Evolutionary conservation across 2,797 vertebrate species (phyloP).

Genomic region (Megaceryle alcyon): DNA sequence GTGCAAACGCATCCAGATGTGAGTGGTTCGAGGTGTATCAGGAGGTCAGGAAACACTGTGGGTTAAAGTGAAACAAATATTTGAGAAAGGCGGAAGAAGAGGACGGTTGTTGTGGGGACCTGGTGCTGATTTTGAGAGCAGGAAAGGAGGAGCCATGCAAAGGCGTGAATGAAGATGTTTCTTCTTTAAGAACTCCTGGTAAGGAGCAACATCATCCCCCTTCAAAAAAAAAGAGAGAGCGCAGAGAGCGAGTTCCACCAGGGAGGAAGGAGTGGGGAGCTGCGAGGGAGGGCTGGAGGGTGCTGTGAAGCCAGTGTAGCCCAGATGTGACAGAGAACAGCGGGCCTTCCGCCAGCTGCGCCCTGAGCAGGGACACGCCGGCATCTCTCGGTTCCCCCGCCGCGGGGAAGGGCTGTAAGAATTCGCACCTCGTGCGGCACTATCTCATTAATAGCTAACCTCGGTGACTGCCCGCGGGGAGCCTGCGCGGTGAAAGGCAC

Average conservation of each 20-base stretch:
- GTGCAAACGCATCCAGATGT: neutral
- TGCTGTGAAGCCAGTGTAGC: neutral
- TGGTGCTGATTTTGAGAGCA: neutral
- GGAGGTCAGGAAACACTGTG: neutral
- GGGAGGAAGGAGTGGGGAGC: neutral
- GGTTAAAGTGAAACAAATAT: neutral
- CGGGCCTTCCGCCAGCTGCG: fast-evolving
- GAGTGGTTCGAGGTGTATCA: neutral
- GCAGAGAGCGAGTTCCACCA: neutral
- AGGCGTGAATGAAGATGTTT: neutral
- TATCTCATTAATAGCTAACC: neutral
- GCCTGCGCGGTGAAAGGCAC: neutral
- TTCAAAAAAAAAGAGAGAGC: neutral
- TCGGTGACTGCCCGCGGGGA: neutral
- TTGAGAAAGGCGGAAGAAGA: neutral
- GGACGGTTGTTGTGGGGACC: neutral
- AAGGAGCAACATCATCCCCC: fast-evolving
- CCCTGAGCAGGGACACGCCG: fast-evolving
- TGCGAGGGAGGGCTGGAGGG: neutral
- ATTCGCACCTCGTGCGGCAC: neutral
- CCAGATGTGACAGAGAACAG: neutral
- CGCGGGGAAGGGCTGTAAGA: neutral
- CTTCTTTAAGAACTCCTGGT: neutral
- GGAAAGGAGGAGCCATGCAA: neutral
- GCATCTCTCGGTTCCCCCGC: fast-evolving